phyloP scores from a whole-genome alignment of 1,140 invertebrate genomes.

The Chelonus insularis region DNA sequence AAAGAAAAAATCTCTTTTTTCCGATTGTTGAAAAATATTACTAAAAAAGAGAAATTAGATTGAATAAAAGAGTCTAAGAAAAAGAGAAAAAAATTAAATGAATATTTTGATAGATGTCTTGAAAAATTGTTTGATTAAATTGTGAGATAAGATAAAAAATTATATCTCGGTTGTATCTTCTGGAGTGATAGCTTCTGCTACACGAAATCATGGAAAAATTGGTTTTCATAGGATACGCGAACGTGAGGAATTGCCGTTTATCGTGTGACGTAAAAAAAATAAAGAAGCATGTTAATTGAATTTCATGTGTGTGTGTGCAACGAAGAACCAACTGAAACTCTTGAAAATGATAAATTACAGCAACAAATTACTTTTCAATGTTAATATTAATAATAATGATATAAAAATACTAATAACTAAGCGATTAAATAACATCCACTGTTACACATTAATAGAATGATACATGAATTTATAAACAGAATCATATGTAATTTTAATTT shows the following conservation, averaged over 20 bases:
- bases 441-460: too few species aligned
- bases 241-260: conserved; percentile 57
- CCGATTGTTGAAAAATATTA: not conserved
- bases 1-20: conserved; percentile 7
- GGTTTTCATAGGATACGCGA: conserved; percentile 41
- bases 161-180: conserved; percentile 33
- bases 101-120: conserved; percentile 19
- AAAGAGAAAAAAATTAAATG: conserved; percentile 13
- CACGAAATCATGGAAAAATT: conserved; percentile 26
- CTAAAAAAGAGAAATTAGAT: too few species aligned
- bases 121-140: not conserved
- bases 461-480: too few species aligned
- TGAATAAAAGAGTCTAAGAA: conserved; percentile 18
- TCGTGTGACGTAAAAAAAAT: conserved; percentile 26
- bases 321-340: not conserved
- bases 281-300: conserved; percentile 26
- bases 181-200: conserved; percentile 50
- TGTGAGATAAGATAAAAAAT: conserved; percentile 10
- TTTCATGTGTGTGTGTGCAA: conserved; percentile 17
- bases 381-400: too few species aligned
- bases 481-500: too few species aligned
- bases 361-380: not conserved
- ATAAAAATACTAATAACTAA: too few species aligned
- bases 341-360: not conserved
- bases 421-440: too few species aligned